These are phyloP conservation scores for Chaetodon trifasciatus DNA, from an alignment of 2,797 vertebrate species.

Conservation along the genomic window DNA sequence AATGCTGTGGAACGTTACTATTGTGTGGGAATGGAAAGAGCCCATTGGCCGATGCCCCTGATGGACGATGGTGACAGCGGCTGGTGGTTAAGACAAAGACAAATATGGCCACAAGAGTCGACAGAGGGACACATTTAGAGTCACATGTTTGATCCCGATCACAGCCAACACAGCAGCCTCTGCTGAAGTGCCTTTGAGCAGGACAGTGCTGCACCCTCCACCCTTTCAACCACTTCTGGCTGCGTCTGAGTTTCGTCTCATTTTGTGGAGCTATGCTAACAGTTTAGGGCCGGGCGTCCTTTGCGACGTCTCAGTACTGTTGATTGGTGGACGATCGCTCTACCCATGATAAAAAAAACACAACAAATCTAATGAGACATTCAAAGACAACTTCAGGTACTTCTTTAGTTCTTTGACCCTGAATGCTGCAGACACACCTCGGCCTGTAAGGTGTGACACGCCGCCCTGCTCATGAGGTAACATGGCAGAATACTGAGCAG, in stretches of 20 bases:
- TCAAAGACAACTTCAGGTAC: too few relatives aligned
- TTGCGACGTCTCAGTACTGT: too few relatives aligned
- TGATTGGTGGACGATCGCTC: too few relatives aligned
- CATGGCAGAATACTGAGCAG: background rate
- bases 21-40: conserved; percentile 63
- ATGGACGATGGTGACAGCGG: background rate
- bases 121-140: background rate
- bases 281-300: too few relatives aligned
- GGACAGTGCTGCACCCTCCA: too few relatives aligned
- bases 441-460: too few relatives aligned
- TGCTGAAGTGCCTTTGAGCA: background rate
- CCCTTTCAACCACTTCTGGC: too few relatives aligned
- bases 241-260: too few relatives aligned
- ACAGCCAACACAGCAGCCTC: too few relatives aligned
- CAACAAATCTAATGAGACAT: background rate
- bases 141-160: too few relatives aligned
- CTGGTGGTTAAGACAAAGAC: background rate
- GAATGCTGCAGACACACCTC: background rate
- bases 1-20: conserved; percentile 54
- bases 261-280: too few relatives aligned
- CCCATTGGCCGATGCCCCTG: background rate
- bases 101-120: background rate
- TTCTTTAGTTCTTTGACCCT: background rate
- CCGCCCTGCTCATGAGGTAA: background rate
- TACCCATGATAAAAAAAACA: background rate